Evolutionary conservation across 2,113 vertebrate species (phyloP), one percentile per base, ranked within the genome.

Genomic region (Hirundichthys speculiger): DNA sequence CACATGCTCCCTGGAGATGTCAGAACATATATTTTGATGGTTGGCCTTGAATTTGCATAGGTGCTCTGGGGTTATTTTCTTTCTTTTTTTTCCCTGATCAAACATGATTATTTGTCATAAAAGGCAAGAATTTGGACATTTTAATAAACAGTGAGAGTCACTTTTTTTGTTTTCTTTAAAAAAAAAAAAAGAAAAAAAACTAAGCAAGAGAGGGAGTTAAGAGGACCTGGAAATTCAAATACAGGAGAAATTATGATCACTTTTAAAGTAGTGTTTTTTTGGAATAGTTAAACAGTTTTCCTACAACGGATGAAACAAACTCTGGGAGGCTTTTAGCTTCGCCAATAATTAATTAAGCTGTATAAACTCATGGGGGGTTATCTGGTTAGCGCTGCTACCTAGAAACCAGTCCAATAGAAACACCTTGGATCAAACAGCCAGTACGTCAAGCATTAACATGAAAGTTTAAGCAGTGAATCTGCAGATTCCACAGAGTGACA

Each of bases 1-100:
- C 88, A 77, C 82, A 82, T 75, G 79, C 82, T 87, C 86, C 64
- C 20, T 20, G 72, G 67, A 86, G 85, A 86, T 74, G 89, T 89
- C 87, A 83, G 75, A 84, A 84, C 82, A 63, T 67, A 77, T 85
- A 77, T 79, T 41, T 51, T 73, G 81, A 84, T 15, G 61, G 67
- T 57, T 73, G 77, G 48, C 72, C n/a, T 83, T 62, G 56, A 61
- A 80, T 82, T 80, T 83, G 66, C 81, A 87, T 71, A 71, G 83
- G 75, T 84, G 71, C 45, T 25, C 77, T 27, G 13, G 61, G 53
- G 55, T 62, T n/a, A 13, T 39, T 71, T 70, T 64, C 42, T 25
- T 48, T 30, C 55, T n/a, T n/a, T n/a, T n/a, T n/a, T n/a, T n/a
- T n/a, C n/a, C n/a, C n/a, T n/a, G n/a, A n/a, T n/a, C 1, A 5